Percentiles rank a stretch among this genome's conserved stretches.
These are phyloP conservation scores for Platichthys flesus DNA, from an alignment of 2,113 vertebrate genomes.

Conservation along the genomic window DNA sequence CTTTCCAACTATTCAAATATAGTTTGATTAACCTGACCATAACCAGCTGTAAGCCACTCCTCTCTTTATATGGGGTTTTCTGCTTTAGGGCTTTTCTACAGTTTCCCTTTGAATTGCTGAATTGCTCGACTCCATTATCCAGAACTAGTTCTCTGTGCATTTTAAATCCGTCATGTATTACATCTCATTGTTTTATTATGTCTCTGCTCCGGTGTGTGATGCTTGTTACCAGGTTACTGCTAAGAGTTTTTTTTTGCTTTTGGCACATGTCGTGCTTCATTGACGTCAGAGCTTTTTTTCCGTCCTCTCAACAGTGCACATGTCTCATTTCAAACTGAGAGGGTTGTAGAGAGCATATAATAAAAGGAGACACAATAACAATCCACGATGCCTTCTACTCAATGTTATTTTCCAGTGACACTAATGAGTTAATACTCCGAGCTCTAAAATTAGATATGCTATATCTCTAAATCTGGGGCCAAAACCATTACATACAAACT, in stretches of 20 bases:
- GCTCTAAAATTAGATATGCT: conserved; percentile 52
- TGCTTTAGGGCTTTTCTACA: background rate
- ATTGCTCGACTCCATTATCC: conserved; percentile 17
- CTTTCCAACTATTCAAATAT: conserved; percentile 12
- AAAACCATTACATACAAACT: background rate
- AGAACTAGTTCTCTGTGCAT: conserved; percentile 22
- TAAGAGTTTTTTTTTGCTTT: conserved; percentile 75
- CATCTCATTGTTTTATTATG: conserved; percentile 62
- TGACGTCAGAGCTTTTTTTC: conserved; percentile 74
- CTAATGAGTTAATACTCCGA: conserved; percentile 60
- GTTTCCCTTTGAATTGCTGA: conserved; percentile 28
- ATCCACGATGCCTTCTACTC: conserved; percentile 43
- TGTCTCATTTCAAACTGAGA: conserved; percentile 61
- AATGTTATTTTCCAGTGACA: conserved; percentile 55
- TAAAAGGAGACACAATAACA: background rate
- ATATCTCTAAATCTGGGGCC: background rate
- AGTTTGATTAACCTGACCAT: conserved; percentile 14
- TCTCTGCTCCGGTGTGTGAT: conserved; percentile 51
- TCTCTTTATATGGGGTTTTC: background rate
- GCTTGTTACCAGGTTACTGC: conserved; percentile 83
- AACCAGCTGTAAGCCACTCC: background rate
- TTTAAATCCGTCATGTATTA: conserved; percentile 28
- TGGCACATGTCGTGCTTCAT: conserved; percentile 73
- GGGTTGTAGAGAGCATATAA: too few relatives aligned
- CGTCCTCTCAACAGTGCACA: conserved; percentile 51